Evolutionary conservation across 2,113 vertebrate genomes (phyloP), one percentile per base, ranked within the genome.

Genomic region (Corythornis vintsioides): DNA sequence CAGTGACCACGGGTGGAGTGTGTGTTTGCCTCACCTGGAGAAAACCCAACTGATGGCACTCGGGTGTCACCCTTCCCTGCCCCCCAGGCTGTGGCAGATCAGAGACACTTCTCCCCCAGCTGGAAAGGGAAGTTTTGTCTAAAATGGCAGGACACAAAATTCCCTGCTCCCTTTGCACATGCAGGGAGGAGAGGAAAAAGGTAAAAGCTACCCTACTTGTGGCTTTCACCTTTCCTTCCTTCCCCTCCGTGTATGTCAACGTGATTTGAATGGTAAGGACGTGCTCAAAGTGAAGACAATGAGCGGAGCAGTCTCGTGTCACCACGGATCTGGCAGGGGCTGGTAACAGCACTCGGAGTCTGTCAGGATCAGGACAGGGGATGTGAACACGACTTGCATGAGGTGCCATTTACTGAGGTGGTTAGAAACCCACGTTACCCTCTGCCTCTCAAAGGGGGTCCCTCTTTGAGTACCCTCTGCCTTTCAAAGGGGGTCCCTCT

Each of bases 401-500:
- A 72, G 67, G 38, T 47, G 6, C 60, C 8, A 0, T 6, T 45
- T 56, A 45, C 65, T 15, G 13, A 75, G 83, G 56, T 0, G 0
- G 6, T 19, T 74, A 40, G 53, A 38, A 71, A 55, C 24, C 6
- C 29, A n/a, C 0, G 0, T 43, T 38, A 6, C 11, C 9, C 60
- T 87, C 29, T 7, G 42, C 61, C n/a, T 55, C 19, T 20, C 24
- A 50, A 48, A 20, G 26, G 22, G 4, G 7, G 38, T 6, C 65
- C 38, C 38, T 38, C 38, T 35, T 35, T 38, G 38, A 38, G 38
- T 38, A 4, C 11, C 9, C 60, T 87, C 29, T 7, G 42, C 61
- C n/a, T 55, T 19, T 20, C 24, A 50, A 48, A 20, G 26, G 22
- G 4, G 7, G 9, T 38, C 38, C 38, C 38, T 38, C 38, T 38